Percentiles rank a stretch among this genome's conserved stretches.
phyloP scores from a whole-genome alignment of 2,113 vertebrate species.

The Jacana jacana region DNA sequence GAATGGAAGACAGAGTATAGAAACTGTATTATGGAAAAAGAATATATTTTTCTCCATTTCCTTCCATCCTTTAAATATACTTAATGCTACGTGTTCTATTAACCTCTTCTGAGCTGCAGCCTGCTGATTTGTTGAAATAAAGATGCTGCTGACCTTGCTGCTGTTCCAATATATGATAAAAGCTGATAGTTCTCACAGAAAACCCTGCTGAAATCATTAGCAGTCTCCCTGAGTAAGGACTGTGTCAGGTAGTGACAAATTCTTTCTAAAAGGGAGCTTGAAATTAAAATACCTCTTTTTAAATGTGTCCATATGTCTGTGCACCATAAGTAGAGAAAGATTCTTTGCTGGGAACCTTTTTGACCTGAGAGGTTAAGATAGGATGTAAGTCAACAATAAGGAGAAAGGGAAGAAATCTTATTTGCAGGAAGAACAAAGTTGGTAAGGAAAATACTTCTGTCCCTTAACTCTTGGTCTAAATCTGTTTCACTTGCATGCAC shows the following conservation, averaged over 20 bases:
- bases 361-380: background rate
- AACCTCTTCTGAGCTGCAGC: slow-evolving; percentile 4
- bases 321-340: background rate
- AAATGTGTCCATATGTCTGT: background rate
- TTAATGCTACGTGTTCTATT: background rate
- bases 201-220: slow-evolving; percentile 11
- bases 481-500: background rate
- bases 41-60: background rate
- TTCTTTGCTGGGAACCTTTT: background rate
- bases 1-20: background rate
- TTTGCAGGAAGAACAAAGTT: background rate
- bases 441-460: background rate
- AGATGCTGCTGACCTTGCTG: background rate
- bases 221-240: slow-evolving; percentile 1
- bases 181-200: background rate
- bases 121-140: slow-evolving; percentile 14
- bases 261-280: background rate
- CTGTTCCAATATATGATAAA: background rate
- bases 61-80: background rate
- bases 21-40: background rate
- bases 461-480: background rate
- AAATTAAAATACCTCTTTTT: background rate
- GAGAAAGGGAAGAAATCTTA: background rate
- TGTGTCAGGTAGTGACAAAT: background rate
- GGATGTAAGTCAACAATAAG: background rate